These are phyloP conservation scores for Drosophila maculinotata DNA, from an alignment of 2,888 invertebrate species.

Conservation along the genomic window DNA sequence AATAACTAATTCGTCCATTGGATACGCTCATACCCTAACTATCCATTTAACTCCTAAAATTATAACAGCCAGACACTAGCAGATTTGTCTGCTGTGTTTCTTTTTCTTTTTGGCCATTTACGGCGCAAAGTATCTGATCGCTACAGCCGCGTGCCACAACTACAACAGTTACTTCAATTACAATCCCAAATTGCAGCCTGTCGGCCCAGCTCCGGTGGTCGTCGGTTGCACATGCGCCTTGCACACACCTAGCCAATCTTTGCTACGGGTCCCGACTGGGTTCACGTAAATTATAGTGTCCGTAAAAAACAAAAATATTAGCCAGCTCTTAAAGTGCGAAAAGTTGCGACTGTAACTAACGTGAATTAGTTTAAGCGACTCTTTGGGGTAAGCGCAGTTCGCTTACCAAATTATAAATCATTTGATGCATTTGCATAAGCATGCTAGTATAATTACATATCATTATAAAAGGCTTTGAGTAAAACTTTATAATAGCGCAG, in stretches of 20 bases:
- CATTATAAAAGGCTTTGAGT: background rate
- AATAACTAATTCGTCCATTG: too few relatives aligned
- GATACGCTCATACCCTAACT: constrained; percentile 3
- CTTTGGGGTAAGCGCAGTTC: constrained; percentile 32
- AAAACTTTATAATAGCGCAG: background rate
- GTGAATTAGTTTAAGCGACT: constrained; percentile 25
- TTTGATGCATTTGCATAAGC: constrained; percentile 45
- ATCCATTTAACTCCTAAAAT: constrained; percentile 38
- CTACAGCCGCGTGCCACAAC: constrained; percentile 9
- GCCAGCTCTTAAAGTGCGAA: constrained; percentile 68
- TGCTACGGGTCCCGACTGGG: constrained; percentile 39
- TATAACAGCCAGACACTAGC: constrained; percentile 38
- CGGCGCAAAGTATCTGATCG: constrained; percentile 48
- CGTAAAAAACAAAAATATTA: constrained; percentile 59
- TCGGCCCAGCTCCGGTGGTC: constrained; percentile 10
- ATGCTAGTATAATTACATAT: constrained; percentile 1
- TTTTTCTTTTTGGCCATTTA: constrained; percentile 51
- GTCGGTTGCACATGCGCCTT: constrained; percentile 55
- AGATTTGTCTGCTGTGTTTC: constrained; percentile 21
- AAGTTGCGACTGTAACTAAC: constrained; percentile 39
- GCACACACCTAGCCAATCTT: constrained; percentile 4
- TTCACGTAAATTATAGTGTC: constrained; percentile 62
- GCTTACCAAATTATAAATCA: constrained; percentile 28
- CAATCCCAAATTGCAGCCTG: constrained; percentile 64
- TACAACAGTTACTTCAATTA: constrained; percentile 51